phyloP scores from a whole-genome alignment of 2,797 vertebrate genomes.

The Buceros bicornis region DNA sequence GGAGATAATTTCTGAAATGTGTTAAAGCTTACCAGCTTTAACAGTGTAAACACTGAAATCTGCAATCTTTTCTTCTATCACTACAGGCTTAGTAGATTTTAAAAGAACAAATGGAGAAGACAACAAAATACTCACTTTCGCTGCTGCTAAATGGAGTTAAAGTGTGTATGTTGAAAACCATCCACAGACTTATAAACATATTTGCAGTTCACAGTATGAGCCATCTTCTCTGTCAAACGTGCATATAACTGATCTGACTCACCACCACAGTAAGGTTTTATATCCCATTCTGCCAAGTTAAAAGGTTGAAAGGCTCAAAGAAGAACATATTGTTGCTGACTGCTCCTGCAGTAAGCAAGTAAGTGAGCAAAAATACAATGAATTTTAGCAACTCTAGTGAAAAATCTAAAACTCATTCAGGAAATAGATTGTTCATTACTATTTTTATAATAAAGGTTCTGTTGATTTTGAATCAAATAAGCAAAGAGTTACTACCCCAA shows the following conservation, averaged over 20 bases:
- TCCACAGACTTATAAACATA: accelerated
- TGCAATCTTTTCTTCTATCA: neutral
- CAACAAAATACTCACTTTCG: neutral
- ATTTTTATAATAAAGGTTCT: neutral
- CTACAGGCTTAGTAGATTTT: neutral
- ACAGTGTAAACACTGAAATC: neutral
- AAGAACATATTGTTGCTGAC: neutral
- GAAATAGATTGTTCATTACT: neutral
- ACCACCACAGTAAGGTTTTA: neutral
- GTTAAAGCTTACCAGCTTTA: neutral
- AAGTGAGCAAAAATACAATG: neutral
- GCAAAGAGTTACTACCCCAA: neutral
- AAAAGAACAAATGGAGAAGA: neutral
- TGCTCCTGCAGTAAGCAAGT: neutral
- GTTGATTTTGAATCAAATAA: neutral
- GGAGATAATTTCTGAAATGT: neutral
- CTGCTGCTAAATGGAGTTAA: neutral
- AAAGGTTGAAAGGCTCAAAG: neutral
- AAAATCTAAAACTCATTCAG: neutral
- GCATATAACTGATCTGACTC: neutral
- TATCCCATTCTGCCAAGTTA: neutral
- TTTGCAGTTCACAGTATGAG: neutral
- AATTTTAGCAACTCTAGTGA: neutral
- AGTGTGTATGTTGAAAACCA: neutral
- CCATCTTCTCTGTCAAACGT: neutral